Evolutionary conservation across 2,113 vertebrate genomes (phyloP), one percentile per base, ranked within the genome.

Genomic region (Oreochromis niloticus): DNA sequence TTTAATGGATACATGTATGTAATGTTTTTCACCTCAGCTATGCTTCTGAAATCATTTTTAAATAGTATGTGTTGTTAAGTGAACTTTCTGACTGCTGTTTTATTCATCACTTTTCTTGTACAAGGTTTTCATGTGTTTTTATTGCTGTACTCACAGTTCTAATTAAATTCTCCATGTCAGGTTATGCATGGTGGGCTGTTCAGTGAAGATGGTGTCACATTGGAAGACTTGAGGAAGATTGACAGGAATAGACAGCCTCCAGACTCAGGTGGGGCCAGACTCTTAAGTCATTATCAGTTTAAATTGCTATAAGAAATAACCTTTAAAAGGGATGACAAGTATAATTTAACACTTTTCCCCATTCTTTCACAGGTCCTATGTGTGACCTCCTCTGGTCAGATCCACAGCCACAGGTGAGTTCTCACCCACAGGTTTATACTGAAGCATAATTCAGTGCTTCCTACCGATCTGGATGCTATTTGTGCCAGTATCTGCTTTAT

Each of bases 161-260:
- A 11, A 85, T 55, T 0, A n/a, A 3, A 16, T 19, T 84, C 7
- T 83, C 16, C n/a, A 1, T 82, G 71, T 52, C 93, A 99, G 98
- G 97, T 99, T 54, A 99, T 99, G 98, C 98, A 99, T 0, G 98
- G 98, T 2, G 98, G 98, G 1, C 95, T 99, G 24, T 99, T 99
- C 95, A 99, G 98, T 6, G 98, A 99, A 94, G 98, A 99, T 0
- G 98, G 98, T 0, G 96, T 99, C 68, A 98, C 97, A 9, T 94
- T 99, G 84, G 98, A 99, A 0, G 98, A 99, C 87, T 97, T 99
- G 88, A 95, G 97, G 66, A 98, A 97, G 95, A 98, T 98, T 1
- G 95, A 96, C 5, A 94, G 96, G 89, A 96, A 97, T 91, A 93
- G 96, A 94, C 96, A 96, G 81, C 96, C 96, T 78, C 96, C 96